Evolutionary conservation across 2,888 invertebrate genomes (phyloP), one percentile per base, ranked within the genome.

Genomic region (Agrotis clavis): DNA sequence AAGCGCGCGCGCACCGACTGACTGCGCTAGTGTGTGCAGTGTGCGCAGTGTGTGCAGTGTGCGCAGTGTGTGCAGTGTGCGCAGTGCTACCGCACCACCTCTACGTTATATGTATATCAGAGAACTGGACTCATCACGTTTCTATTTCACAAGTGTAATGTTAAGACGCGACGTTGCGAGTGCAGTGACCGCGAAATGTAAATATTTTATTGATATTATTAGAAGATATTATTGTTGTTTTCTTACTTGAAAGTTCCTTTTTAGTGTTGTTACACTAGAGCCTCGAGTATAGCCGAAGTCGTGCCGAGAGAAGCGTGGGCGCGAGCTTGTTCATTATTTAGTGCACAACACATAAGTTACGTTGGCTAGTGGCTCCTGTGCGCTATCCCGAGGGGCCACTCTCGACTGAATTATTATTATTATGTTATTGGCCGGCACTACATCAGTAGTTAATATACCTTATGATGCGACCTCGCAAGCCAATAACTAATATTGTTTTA

Each of bases 1-100:
- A 94, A 94, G 92, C 92, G 94, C 56, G 48, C 89, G 71, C 92
- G 94, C 63, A 35, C 76, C 64, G 91, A 92, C 87, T 93, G 92
- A 92, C 87, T 41, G 69, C 67, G 68, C 19, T 41, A 41, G 41
- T 41, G 41, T 7, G 9, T 35, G 35, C 35, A 9, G 35, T 9
- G 9, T 35, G 35, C 4, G 25, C 25, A 30, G 30, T 30, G 30
- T 2, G 2, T 25, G 25, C 25, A 25, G 25, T 25, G 4, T 25
- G 69, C 67, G 68, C n/a, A n/a, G n/a, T n/a, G n/a, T n/a, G n/a
- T n/a, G n/a, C n/a, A n/a, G n/a, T n/a, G n/a, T n/a, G 48, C 14
- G 25, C 65, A 56, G 57, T 57, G 25, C 25, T 11, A 30, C 47
- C 16, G 19, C 35, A 21, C 50, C 47, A n/a, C 61, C 19, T 30